These are phyloP conservation scores for Eulithis testata DNA, from an alignment of 2,888 invertebrate species.

Conservation along the genomic window DNA sequence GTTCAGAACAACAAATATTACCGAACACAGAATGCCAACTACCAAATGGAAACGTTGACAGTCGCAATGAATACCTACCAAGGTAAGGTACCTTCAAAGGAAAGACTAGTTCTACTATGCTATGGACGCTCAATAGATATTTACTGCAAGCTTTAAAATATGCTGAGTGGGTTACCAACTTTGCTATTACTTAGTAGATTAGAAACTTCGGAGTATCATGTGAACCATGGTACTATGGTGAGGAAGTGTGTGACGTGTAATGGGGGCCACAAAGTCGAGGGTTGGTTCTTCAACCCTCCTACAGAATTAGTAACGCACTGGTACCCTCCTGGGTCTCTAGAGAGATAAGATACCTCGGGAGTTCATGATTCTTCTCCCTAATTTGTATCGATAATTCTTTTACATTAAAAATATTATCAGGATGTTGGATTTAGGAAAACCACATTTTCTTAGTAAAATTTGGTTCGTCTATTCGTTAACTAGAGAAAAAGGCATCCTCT, in stretches of 20 bases:
- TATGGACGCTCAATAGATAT: no score
- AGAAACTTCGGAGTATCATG: neutral
- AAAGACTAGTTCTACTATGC: no score
- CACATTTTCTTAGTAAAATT: neutral
- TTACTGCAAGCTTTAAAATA: no score
- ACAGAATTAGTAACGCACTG: neutral
- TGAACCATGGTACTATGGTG: neutral
- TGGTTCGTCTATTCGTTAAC: neutral
- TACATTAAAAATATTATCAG: no score
- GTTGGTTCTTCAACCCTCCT: neutral
- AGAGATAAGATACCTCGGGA: neutral
- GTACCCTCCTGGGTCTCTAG: neutral
- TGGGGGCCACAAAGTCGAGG: neutral
- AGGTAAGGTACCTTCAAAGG: no score
- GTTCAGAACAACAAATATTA: no score
- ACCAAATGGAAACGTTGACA: no score
- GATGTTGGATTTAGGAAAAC: neutral
- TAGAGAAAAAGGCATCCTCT: conserved; percentile 1
- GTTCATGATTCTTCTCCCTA: neutral
- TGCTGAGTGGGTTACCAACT: no score
- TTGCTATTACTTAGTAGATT: no score
- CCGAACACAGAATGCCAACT: no score
- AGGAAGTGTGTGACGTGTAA: neutral
- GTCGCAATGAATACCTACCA: no score
- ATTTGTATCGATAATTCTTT: no score